phyloP scores from a whole-genome alignment of 2,888 invertebrate species.

The Graphium colonna region DNA sequence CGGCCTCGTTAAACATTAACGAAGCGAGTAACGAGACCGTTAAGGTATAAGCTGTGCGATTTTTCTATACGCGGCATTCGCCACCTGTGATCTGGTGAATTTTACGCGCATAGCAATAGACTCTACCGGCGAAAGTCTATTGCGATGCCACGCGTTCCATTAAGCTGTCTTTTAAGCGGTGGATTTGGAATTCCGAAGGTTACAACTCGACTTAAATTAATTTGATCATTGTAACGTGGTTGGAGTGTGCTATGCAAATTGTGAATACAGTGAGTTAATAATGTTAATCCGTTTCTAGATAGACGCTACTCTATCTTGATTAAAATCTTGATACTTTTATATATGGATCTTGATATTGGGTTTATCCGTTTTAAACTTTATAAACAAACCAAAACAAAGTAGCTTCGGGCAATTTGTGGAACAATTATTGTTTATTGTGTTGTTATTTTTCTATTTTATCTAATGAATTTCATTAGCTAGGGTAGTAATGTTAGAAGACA shows the following conservation, averaged over 20 bases:
- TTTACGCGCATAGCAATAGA: constrained; percentile 33
- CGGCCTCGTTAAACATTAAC: constrained; percentile 51
- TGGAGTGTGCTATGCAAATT: constrained; percentile 36
- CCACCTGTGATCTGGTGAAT: constrained; percentile 50
- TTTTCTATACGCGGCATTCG: constrained; percentile 56
- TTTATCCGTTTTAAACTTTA: background rate
- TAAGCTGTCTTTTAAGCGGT: constrained; percentile 65
- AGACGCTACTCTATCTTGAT: constrained; percentile 23
- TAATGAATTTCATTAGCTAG: too few species aligned
- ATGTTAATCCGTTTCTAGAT: constrained; percentile 57
- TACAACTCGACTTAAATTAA: constrained; percentile 72
- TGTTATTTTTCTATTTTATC: too few species aligned
- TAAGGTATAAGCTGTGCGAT: constrained; percentile 33
- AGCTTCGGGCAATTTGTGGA: background rate
- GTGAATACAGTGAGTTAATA: constrained; percentile 45
- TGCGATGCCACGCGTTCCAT: constrained; percentile 43
- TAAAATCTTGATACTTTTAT: too few species aligned
- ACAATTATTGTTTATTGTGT: too few species aligned
- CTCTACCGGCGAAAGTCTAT: constrained; percentile 41
- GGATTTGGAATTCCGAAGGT: constrained; percentile 69
- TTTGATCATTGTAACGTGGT: constrained; percentile 69
- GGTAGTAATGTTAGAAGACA: too few species aligned
- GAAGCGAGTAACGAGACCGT: constrained; percentile 43
- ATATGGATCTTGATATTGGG: constrained; percentile 23
- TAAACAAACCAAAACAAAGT: too few species aligned